phyloP scores from a whole-genome alignment of 1,140 invertebrate species.

The Phthorimaea operculella region DNA sequence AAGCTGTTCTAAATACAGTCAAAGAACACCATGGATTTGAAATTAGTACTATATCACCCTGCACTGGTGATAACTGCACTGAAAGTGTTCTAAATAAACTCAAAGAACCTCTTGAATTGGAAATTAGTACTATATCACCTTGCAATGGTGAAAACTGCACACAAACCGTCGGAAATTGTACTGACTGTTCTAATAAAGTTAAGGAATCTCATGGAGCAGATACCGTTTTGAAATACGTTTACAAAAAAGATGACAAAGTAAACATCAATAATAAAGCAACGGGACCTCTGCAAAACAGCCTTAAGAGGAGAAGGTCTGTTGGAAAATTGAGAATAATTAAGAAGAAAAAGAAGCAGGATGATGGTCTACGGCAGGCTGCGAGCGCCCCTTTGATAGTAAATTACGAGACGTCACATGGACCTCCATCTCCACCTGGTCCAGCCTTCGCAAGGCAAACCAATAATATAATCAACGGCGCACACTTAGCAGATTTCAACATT shows the following conservation, averaged over 20 bases:
- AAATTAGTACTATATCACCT: too few relatives aligned
- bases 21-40: too few relatives aligned
- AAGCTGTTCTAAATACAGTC: too few relatives aligned
- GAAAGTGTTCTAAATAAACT: too few relatives aligned
- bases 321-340: slow-evolving; percentile 25
- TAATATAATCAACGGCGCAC: slow-evolving; percentile 29
- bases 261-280: slow-evolving; percentile 27
- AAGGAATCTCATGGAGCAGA: slow-evolving; percentile 15
- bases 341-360: slow-evolving; percentile 21
- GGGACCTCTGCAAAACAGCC: slow-evolving; percentile 39
- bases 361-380: slow-evolving; percentile 8
- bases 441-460: slow-evolving; percentile 8
- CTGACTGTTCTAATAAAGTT: background rate
- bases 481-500: slow-evolving; percentile 52
- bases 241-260: slow-evolving; percentile 27
- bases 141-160: background rate
- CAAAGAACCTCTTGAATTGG: too few relatives aligned
- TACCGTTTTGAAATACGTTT: slow-evolving; percentile 37
- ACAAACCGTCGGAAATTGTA: background rate
- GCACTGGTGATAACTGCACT: too few relatives aligned
- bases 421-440: slow-evolving; percentile 21
- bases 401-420: slow-evolving; percentile 33
- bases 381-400: slow-evolving; percentile 28
- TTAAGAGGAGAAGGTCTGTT: too few relatives aligned
- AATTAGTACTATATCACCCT: too few relatives aligned